phyloP scores from a whole-genome alignment of 2,797 vertebrate species.

The Sebastes dallii region DNA sequence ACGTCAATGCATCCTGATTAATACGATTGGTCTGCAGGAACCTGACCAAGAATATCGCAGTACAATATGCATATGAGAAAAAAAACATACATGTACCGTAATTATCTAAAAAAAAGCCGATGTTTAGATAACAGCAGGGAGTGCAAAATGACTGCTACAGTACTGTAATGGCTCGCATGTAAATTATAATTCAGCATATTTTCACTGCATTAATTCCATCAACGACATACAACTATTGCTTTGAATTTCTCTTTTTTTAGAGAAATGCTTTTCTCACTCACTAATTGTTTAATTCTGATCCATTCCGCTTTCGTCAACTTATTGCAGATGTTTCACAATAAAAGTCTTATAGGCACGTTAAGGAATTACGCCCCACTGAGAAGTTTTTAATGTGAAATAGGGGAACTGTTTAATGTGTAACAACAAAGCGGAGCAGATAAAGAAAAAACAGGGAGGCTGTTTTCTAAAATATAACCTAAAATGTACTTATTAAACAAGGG shows the following conservation, averaged over 20 bases:
- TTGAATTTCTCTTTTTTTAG: not conserved
- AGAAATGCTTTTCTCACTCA: not conserved
- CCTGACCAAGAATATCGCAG: conserved; percentile 1
- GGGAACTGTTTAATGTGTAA: not conserved
- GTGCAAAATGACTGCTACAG: not conserved
- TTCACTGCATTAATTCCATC: conserved; percentile 13
- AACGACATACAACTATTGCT: not conserved
- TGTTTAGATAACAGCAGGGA: conserved; percentile 1
- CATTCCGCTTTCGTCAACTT: not conserved
- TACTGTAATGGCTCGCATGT: not conserved
- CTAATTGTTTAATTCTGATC: not conserved
- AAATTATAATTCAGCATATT: conserved; percentile 13
- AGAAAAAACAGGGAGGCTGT: not conserved
- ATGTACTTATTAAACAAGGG: not conserved
- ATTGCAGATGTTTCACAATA: conserved; percentile 8
- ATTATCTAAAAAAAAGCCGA: not conserved
- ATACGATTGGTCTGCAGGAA: conserved; percentile 44
- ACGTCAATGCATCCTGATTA: conserved; percentile 63
- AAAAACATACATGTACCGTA: not conserved
- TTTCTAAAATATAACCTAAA: not conserved
- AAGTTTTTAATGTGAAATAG: not conserved
- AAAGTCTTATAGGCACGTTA: not conserved
- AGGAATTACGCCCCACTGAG: not conserved
- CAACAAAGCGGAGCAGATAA: not conserved
- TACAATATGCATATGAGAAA: not conserved